Conservation (phyloP, 2,113 vertebrate genomes). For the Nesogale talazaci region DNA sequence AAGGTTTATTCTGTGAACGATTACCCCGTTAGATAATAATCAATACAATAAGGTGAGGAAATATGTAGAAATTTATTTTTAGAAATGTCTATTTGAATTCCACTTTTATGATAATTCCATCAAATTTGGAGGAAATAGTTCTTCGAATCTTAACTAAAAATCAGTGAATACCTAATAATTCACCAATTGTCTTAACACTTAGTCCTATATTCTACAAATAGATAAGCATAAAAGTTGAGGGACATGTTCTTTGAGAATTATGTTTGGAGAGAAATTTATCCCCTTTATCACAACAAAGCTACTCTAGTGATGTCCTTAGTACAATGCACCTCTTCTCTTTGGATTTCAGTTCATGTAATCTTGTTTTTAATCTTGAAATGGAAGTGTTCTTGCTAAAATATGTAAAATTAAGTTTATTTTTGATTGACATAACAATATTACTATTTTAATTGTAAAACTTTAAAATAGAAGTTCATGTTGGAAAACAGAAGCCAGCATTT, state of each 20-base stretch:
- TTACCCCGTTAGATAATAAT: neutral
- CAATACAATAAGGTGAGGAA: neutral
- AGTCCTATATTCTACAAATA: neutral
- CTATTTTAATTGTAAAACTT: neutral
- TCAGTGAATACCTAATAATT: neutral
- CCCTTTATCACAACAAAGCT: neutral
- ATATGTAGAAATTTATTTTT: conserved; percentile 4
- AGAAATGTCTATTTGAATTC: conserved; percentile 41
- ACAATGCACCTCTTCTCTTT: neutral
- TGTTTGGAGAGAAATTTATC: neutral
- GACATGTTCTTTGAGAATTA: neutral
- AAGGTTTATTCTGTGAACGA: neutral
- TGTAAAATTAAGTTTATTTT: conserved; percentile 37
- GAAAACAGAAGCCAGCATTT: neutral
- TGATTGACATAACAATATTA: neutral
- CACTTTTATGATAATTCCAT: neutral
- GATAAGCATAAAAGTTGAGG: neutral
- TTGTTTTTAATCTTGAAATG: conserved; percentile 13
- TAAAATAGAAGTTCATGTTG: neutral
- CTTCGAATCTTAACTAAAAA: neutral
- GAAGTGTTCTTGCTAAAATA: neutral
- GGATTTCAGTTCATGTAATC: neutral
- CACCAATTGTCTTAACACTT: conserved; percentile 8
- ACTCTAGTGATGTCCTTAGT: too few relatives aligned
- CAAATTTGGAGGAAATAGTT: conserved; percentile 13